Evolutionary conservation across 2,888 invertebrate genomes (phyloP).

Genomic region (Siphonodentalium dalli): DNA sequence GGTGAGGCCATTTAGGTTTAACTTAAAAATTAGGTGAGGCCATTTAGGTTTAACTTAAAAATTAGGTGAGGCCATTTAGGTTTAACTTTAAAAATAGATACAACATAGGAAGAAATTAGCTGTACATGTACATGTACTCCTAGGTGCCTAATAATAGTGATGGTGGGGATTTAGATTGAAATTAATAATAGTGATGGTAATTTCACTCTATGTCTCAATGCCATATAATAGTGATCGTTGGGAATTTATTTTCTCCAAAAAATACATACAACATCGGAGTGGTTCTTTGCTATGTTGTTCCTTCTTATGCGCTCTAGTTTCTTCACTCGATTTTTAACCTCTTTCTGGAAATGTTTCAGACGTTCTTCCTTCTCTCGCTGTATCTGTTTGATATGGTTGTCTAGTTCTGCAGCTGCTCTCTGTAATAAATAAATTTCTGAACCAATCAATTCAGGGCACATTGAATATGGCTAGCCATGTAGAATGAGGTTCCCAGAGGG

Average conservation of each 20-base stretch:
- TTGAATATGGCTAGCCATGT: no score
- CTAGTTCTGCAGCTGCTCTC: slow-evolving; percentile 48
- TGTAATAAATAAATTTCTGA: slow-evolving; percentile 18
- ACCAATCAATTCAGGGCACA: neutral
- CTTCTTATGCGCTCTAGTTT: slow-evolving; percentile 32
- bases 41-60: no score
- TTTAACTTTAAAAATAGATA: no score
- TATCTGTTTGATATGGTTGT: slow-evolving; percentile 37
- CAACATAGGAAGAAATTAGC: no score
- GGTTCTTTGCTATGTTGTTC: slow-evolving; percentile 32
- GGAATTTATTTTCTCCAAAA: neutral
- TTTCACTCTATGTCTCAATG: no score
- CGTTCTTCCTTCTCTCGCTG: slow-evolving; percentile 48
- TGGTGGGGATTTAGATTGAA: neutral
- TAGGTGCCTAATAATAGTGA: neutral
- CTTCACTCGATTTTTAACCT: slow-evolving; percentile 53
- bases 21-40: no score
- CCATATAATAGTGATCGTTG: neutral
- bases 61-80: no score
- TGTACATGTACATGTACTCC: neutral
- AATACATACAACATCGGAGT: slow-evolving; percentile 44
- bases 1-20: no score
- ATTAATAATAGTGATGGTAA: neutral
- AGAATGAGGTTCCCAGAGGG: no score
- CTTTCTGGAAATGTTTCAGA: slow-evolving; percentile 52